Evolutionary conservation across 2,113 vertebrate species (phyloP), one percentile per base, ranked within the genome.

Genomic region (Nycticebus coucang): DNA sequence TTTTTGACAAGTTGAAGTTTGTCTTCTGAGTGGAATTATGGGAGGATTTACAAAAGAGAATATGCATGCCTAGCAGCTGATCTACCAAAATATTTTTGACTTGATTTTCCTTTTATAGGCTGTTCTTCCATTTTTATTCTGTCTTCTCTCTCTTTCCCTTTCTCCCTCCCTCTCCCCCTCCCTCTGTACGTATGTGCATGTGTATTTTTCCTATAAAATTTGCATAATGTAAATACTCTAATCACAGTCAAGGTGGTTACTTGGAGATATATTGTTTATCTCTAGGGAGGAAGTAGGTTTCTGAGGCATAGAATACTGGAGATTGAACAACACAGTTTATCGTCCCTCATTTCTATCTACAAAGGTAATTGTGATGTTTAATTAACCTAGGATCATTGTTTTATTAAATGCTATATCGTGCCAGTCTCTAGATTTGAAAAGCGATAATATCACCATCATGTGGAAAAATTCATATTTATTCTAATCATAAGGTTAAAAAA

Each of bases 1-100:
- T 66, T 77, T 87, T 89, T 96, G 69, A 97, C 72, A 95, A 91
- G 41, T 87, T 88, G 30, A 90, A 95, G 90, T 55, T 59, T 28
- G 37, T 95, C 28, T 95, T 96, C 26, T 82, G 8, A 12, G n/a
- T 96, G 85, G 59, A 69, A 81, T 92, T 93, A 53, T 93, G 72
- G 87, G 71, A 93, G 30, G 50, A 90, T 93, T 97, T 95, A 88
- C 37, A 87, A 78, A 87, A 72, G 28, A 88, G 37, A 13, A 69
- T 14, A 33, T 95, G 59, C 22, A 89, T 90, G 35, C 28, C 86
- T 91, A 88, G 80, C 41, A 71, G 19, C 18, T 89, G n/a, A 96
- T 91, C 60, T 97, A 89, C 91, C 83, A 94, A 94, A 97, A 64
- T 90, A 86, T 74, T 87, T 87, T 93, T 84, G 0, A 86, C 41